Percentiles rank a stretch among this genome's conserved stretches.
phyloP scores from a whole-genome alignment of 2,888 invertebrate genomes.

The Beris chalybata region DNA sequence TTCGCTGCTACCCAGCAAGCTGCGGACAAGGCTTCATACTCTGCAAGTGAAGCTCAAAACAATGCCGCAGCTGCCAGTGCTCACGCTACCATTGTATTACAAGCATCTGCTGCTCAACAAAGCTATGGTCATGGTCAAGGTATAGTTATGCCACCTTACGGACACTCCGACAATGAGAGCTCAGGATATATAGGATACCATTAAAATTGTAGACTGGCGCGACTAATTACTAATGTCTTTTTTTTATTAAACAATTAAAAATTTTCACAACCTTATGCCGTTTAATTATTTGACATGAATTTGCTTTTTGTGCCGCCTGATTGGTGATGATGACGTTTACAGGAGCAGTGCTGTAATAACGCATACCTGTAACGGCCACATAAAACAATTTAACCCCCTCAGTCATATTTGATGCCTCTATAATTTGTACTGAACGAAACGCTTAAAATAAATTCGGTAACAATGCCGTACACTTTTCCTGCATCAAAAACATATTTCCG shows the following conservation, averaged over 20 bases:
- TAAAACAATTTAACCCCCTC: no score
- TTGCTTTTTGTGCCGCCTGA: no score
- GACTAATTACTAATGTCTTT: background rate
- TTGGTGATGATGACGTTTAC: no score
- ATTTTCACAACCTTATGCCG: background rate
- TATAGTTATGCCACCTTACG: background rate
- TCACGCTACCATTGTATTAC: constrained; percentile 67
- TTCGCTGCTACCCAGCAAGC: constrained; percentile 71
- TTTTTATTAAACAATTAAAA: background rate
- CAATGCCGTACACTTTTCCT: no score
- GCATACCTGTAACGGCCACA: no score
- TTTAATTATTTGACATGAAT: no score
- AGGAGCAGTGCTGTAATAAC: no score
- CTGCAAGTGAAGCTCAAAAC: constrained; percentile 69
- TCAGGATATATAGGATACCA: background rate
- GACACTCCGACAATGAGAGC: background rate
- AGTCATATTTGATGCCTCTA: no score
- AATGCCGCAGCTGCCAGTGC: constrained; percentile 71
- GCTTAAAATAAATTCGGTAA: no score
- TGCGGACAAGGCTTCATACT: constrained; percentile 64
- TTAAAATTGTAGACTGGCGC: background rate
- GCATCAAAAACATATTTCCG: no score
- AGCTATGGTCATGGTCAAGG: constrained; percentile 9
- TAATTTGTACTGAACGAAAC: no score
- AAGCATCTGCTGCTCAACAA: constrained; percentile 59